Conservation (phyloP, 2,113 vertebrate genomes). For the Daubentonia madagascariensis region DNA sequence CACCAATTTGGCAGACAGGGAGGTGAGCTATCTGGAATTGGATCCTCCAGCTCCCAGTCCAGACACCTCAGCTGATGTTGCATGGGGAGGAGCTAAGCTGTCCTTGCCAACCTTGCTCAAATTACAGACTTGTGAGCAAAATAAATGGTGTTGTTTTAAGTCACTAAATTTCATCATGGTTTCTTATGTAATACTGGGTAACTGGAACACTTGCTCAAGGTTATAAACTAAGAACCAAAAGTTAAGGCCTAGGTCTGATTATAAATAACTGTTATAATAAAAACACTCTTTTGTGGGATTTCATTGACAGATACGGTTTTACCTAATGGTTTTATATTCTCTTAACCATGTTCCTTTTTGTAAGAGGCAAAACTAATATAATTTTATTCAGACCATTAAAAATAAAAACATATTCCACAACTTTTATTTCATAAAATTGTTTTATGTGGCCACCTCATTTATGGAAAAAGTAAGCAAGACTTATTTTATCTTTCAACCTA, state of each 20-base stretch:
- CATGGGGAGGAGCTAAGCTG: not conserved
- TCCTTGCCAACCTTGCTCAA: not conserved
- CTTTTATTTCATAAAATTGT: not conserved
- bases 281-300: not conserved
- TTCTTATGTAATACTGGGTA: not conserved
- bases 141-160: not conserved
- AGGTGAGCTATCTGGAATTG: not conserved
- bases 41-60: fast-evolving
- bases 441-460: not conserved
- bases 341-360: not conserved
- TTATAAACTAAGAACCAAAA: not conserved
- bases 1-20: not conserved
- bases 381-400: not conserved
- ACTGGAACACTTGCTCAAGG: not conserved
- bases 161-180: not conserved
- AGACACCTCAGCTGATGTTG: not conserved
- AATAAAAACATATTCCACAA: not conserved
- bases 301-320: not conserved
- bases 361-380: not conserved
- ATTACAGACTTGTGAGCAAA: not conserved
- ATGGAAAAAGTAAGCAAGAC: not conserved
- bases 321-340: not conserved
- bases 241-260: not conserved
- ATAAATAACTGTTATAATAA: not conserved
- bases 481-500: not conserved